phyloP scores from a whole-genome alignment of 2,888 invertebrate species.

The Beris chalybata region DNA sequence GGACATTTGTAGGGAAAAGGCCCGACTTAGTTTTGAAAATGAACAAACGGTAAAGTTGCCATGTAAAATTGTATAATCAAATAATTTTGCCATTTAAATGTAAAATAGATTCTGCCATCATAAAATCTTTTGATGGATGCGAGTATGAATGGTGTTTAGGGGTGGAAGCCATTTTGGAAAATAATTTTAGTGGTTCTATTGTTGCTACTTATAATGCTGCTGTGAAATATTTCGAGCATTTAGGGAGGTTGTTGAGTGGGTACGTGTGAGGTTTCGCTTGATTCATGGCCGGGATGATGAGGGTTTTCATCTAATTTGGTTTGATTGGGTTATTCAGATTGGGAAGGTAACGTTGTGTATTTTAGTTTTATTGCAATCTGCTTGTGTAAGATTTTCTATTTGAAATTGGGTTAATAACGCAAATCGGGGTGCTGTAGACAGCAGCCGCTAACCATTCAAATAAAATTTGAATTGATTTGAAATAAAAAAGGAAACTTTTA shows the following conservation, averaged over 20 bases:
- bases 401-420: too few species aligned
- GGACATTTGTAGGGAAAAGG: slow-evolving; percentile 15
- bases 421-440: too few species aligned
- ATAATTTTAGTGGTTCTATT: slow-evolving; percentile 14
- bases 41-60: slow-evolving; percentile 14
- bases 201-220: slow-evolving; percentile 10
- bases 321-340: too few species aligned
- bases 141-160: slow-evolving; percentile 17
- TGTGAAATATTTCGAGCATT: not conserved
- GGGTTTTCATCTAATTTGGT: too few species aligned
- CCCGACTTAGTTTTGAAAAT: slow-evolving; percentile 11
- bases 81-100: slow-evolving; percentile 40
- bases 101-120: slow-evolving; percentile 30
- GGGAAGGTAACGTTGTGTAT: too few species aligned
- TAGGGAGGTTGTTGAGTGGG: slow-evolving; percentile 22
- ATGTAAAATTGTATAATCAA: slow-evolving; percentile 37
- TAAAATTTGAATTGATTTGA: too few species aligned
- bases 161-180: slow-evolving; percentile 38
- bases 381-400: too few species aligned
- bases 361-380: too few species aligned
- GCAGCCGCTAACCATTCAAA: too few species aligned
- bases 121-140: not conserved
- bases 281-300: too few species aligned
- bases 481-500: too few species aligned
- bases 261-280: slow-evolving; percentile 12